Evolutionary conservation across 2,888 invertebrate species (phyloP), one percentile per base, ranked within the genome.

Genomic region (Metacarcinus magister): DNA sequence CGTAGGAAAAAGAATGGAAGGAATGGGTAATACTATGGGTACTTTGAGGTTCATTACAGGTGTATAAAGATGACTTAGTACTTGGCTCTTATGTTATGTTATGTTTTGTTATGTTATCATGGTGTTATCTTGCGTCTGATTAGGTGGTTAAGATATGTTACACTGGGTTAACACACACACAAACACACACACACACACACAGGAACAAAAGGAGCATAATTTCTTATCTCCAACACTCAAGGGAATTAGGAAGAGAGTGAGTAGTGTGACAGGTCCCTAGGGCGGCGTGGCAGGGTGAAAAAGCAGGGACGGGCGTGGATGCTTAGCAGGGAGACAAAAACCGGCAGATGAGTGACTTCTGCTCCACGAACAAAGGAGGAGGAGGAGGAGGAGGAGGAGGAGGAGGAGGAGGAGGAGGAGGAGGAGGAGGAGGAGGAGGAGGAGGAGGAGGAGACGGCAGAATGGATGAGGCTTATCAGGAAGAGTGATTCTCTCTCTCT

Each of bases 401-500:
- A 28, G 44, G 43, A 19, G 48, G 48, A n/a, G 91, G 46, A 32
- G 43, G 46, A n/a, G 91, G 54, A 32, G 28, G 46, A 32, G 92
- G 39, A 13, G 87, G 87, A 16, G 87, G 39, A 87, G 87, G 87
- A 87, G 39, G 87, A 87, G 87, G 87, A 87, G 87, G 39, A 0
- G 39, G 32, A 13, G 39, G 1, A n/a, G 87, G 39, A 87, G 87
- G 39, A 87, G 87, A 87, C 39, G 39, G 87, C 87, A 87, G 28
- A 28, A 39, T 28, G 39, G 32, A 87, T 87, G 87, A 39, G 87
- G 39, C 39, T 87, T 87, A 39, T 87, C 87, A 87, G 39, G 13
- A 28, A 28, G 32, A 87, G 87, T 87, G 87, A 87, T 16, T 39
- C 39, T 87, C 87, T 87, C 87, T 87, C 87, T 87, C 87, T 87